A percentile compares a stretch with the other conserved stretches of the same genome.
These are phyloP conservation scores for Mantis religiosa DNA, from an alignment of 2,888 invertebrate species.

Conservation along the genomic window DNA sequence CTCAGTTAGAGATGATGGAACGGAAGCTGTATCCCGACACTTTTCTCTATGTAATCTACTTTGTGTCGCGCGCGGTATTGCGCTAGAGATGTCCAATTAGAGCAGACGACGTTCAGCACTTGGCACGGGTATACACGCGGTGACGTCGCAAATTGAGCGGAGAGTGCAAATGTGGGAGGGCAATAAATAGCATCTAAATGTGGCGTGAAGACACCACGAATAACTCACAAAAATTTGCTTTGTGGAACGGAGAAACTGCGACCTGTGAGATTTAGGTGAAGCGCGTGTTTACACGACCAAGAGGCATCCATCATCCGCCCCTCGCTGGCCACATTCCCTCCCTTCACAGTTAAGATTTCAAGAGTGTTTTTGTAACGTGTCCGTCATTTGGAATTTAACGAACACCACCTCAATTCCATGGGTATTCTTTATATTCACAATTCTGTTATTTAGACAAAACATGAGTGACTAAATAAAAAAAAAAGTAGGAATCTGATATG, in stretches of 20 bases:
- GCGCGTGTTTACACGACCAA: neutral
- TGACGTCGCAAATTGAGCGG: neutral
- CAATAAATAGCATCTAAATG: neutral
- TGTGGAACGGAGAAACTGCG: conserved; percentile 1
- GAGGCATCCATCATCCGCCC: neutral
- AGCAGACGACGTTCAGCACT: neutral
- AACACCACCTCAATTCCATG: no score
- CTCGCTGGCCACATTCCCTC: neutral
- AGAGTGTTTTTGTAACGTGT: no score
- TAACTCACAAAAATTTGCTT: conserved; percentile 15
- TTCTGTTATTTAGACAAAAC: no score
- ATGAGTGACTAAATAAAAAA: no score
- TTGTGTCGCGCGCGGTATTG: neutral
- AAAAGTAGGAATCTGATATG: no score
- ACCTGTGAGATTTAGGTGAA: neutral
- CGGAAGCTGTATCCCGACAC: neutral
- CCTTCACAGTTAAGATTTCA: no score
- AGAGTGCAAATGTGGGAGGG: neutral
- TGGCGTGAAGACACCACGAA: neutral
- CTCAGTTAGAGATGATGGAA: neutral
- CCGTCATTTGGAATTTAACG: no score
- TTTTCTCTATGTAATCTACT: neutral
- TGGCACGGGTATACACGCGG: neutral
- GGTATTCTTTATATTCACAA: no score
- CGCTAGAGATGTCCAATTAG: neutral